Evolutionary conservation across 2,888 invertebrate species (phyloP).

Genomic region (Sylvicola cinctus): DNA sequence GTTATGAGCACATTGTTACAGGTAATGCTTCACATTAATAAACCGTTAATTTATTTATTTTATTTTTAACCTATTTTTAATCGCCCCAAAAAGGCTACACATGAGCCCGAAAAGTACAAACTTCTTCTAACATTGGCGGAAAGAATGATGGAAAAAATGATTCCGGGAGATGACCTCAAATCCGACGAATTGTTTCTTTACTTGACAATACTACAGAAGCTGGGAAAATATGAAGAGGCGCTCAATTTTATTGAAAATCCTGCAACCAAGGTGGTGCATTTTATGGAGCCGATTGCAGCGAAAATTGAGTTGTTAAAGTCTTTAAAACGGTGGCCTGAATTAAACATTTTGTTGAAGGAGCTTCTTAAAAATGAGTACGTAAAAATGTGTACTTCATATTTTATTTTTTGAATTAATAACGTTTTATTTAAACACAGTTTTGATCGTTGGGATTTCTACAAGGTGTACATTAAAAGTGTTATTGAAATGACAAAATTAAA

Average conservation of each 20-base stretch:
- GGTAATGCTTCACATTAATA: slow-evolving; percentile 24
- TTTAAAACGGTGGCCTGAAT: slow-evolving; percentile 50
- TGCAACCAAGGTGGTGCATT: slow-evolving; percentile 33
- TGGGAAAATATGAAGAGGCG: slow-evolving; percentile 63
- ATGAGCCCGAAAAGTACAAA: slow-evolving; percentile 34
- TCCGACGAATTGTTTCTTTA: slow-evolving; percentile 86
- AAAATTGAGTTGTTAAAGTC: slow-evolving; percentile 54
- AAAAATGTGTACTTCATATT: neutral
- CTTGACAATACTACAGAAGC: slow-evolving; percentile 64
- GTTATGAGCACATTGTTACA: slow-evolving; percentile 93
- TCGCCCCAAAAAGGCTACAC: slow-evolving; percentile 23
- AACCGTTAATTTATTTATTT: neutral
- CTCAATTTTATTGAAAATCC: slow-evolving; percentile 62
- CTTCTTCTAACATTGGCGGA: slow-evolving; percentile 75
- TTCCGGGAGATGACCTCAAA: slow-evolving; percentile 69
- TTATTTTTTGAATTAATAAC: slow-evolving; percentile 2
- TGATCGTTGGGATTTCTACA: slow-evolving; percentile 53
- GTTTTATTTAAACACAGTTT: slow-evolving; percentile 26
- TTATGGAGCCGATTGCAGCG: slow-evolving; percentile 43
- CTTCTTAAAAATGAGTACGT: slow-evolving; percentile 51
- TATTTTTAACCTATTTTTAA: slow-evolving; percentile 3
- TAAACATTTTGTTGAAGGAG: slow-evolving; percentile 52
- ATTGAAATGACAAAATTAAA: slow-evolving; percentile 33
- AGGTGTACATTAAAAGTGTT: slow-evolving; percentile 49
- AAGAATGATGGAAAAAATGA: slow-evolving; percentile 81